Evolutionary conservation across 2,888 invertebrate genomes (phyloP).

Genomic region (Sepioteuthis lessoniana): DNA sequence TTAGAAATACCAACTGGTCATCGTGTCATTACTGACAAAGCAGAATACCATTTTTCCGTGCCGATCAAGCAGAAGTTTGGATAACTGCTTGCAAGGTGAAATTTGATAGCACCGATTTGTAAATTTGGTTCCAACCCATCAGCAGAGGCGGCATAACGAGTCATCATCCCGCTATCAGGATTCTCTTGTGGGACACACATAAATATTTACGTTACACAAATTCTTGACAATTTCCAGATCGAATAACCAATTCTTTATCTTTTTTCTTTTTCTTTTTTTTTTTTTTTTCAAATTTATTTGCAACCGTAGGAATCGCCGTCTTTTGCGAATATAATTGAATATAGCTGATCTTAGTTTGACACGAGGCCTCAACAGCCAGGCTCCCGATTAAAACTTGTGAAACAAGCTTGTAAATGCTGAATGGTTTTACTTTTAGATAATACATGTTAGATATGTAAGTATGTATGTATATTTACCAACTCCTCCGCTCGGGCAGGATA

Average conservation of each 20-base stretch:
- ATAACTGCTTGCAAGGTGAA: neutral
- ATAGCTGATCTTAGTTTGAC: too few relatives aligned
- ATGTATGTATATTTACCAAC: too few relatives aligned
- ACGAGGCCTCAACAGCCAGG: too few relatives aligned
- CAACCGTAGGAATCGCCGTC: neutral
- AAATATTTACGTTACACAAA: neutral
- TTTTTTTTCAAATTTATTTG: neutral
- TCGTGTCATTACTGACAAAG: neutral
- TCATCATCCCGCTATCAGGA: neutral
- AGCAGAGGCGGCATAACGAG: neutral
- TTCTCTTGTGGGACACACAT: neutral
- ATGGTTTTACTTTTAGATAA: too few relatives aligned
- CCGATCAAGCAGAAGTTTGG: neutral
- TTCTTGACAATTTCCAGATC: neutral
- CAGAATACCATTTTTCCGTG: neutral
- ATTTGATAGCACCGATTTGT: neutral
- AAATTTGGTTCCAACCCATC: neutral
- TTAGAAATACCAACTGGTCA: neutral
- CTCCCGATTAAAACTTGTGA: too few relatives aligned
- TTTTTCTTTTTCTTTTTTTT: too few relatives aligned
- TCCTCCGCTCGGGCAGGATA: too few relatives aligned
- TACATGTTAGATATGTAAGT: too few relatives aligned
- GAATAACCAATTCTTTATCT: neutral
- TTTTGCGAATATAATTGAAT: neutral
- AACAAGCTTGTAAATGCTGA: too few relatives aligned